Conservation (phyloP, 2,113 vertebrate species). For the Hirundichthys speculiger region DNA sequence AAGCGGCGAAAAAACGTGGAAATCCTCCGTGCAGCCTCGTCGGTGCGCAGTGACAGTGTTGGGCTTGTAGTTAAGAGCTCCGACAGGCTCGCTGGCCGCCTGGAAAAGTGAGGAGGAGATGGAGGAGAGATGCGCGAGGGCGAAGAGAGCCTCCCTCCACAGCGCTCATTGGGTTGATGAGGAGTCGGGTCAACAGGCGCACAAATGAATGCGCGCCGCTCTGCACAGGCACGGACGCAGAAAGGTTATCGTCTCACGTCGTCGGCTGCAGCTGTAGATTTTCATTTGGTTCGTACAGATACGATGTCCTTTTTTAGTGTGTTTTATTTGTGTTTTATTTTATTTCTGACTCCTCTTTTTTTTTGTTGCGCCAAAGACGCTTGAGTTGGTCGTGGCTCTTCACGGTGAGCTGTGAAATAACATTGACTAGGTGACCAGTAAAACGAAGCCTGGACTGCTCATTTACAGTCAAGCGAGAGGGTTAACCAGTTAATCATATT, state of each 20-base stretch:
- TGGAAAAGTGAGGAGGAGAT: slow-evolving; percentile 86
- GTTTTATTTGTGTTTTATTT: not conserved
- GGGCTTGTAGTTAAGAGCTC: slow-evolving; percentile 71
- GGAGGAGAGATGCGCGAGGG: slow-evolving; percentile 77
- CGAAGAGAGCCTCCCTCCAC: slow-evolving; percentile 88
- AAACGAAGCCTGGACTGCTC: slow-evolving; percentile 42
- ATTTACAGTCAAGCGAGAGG: slow-evolving; percentile 55
- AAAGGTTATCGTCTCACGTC: slow-evolving; percentile 50
- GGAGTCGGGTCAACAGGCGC: slow-evolving; percentile 91
- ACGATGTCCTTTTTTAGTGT: slow-evolving; percentile 3
- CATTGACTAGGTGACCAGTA: slow-evolving; percentile 6
- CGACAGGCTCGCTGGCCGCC: slow-evolving; percentile 85
- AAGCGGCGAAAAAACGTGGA: slow-evolving; percentile 18
- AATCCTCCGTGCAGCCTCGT: slow-evolving; percentile 68
- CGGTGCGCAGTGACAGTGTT: slow-evolving; percentile 55
- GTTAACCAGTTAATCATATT: slow-evolving; percentile 17
- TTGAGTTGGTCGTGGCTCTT: slow-evolving; percentile 27
- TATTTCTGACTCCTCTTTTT: not conserved
- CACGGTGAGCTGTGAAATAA: slow-evolving; percentile 28
- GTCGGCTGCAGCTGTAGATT: slow-evolving; percentile 3
- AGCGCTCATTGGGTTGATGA: slow-evolving; percentile 93
- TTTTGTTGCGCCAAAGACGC: slow-evolving; percentile 4
- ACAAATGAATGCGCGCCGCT: slow-evolving; percentile 80
- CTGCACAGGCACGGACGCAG: slow-evolving; percentile 67
- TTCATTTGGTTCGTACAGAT: slow-evolving; percentile 16